Evolutionary conservation across 2,888 invertebrate species (phyloP), one percentile per base, ranked within the genome.

Genomic region (Proisotoma minuta): DNA sequence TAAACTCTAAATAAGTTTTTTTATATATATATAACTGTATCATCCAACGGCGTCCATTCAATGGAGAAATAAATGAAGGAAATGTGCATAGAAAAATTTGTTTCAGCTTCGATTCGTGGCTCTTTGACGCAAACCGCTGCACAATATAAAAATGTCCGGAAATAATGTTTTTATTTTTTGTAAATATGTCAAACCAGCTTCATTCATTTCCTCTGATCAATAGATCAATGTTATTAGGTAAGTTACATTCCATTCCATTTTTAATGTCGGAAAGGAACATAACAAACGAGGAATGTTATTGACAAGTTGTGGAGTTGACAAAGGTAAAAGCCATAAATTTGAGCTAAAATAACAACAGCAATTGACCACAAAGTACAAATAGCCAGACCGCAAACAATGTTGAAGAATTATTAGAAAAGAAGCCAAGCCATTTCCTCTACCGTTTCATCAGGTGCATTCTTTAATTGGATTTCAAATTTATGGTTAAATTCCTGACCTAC

Each of bases 121-220:
- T 43, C 43, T 43, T 43, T 43, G 43, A n/a, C 43, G 43, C 5
- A 43, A n/a, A 18, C 10, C 43, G 5, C 15, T 34, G n/a, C n/a
- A n/a, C 34, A 43, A n/a, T 43, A n/a, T 18, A 43, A 12, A 20
- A 20, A 43, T 43, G 43, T 20, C 29, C 53, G 53, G 53, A 54
- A 54, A 54, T 54, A 29, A 54, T 54, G 53, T 54, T 34, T 54
- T 39, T 54, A 34, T 34, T 54, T 54, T 34, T 34, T 34, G 53
- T 34, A 54, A 54, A 54, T 54, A 54, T 54, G 53, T 54, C 34
- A 54, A 27, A 15, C 43, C 43, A n/a, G 20, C 5, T 43, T 34
- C 15, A 8, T 34, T 34, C 34, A 10, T 15, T 34, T 15, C 15
- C 34, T 10, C 34, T 34, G 34, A 15, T 4, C 10, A 18, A 43